A percentile compares a stretch with the other conserved stretches of the same genome.
phyloP scores from a whole-genome alignment of 2,113 vertebrate genomes.

The Xiphias gladius region DNA sequence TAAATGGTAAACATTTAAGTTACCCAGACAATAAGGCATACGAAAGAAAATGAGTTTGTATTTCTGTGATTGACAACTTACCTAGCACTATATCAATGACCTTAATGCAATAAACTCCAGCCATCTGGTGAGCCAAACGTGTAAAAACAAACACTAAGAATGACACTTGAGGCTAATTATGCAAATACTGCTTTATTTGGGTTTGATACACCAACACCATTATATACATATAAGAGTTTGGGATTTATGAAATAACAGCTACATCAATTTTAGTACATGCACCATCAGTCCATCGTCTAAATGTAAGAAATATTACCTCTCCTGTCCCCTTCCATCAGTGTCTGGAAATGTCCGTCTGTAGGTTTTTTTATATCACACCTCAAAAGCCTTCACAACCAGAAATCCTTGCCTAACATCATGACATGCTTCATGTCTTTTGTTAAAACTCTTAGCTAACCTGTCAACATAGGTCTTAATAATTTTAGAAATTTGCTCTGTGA shows the following conservation, averaged over 20 bases:
- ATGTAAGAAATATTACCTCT: slow-evolving; percentile 4
- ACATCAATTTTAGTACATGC: neutral
- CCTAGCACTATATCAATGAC: slow-evolving; percentile 14
- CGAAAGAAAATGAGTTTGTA: slow-evolving; percentile 3
- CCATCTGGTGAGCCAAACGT: slow-evolving; percentile 6
- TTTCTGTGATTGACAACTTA: slow-evolving; percentile 37
- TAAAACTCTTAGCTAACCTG: slow-evolving; percentile 24
- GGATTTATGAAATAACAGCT: slow-evolving; percentile 9
- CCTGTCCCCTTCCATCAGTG: neutral
- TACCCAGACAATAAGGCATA: slow-evolving; percentile 22
- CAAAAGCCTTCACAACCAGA: slow-evolving; percentile 17
- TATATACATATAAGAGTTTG: neutral
- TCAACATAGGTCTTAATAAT: slow-evolving; percentile 4
- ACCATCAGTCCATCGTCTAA: slow-evolving; percentile 32
- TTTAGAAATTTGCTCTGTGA: slow-evolving; percentile 27
- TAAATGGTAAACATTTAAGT: slow-evolving; percentile 34
- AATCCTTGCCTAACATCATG: neutral
- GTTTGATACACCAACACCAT: slow-evolving; percentile 2
- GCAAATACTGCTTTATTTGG: neutral
- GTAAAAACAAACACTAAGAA: slow-evolving; percentile 7
- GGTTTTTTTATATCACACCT: neutral
- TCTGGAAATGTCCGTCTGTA: slow-evolving; percentile 9
- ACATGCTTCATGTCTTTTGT: slow-evolving; percentile 25
- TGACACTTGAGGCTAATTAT: slow-evolving; percentile 20
- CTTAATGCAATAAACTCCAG: slow-evolving; percentile 7